Conservation (phyloP, 2,113 vertebrate genomes). For the Psammodynastes pulverulentus region DNA sequence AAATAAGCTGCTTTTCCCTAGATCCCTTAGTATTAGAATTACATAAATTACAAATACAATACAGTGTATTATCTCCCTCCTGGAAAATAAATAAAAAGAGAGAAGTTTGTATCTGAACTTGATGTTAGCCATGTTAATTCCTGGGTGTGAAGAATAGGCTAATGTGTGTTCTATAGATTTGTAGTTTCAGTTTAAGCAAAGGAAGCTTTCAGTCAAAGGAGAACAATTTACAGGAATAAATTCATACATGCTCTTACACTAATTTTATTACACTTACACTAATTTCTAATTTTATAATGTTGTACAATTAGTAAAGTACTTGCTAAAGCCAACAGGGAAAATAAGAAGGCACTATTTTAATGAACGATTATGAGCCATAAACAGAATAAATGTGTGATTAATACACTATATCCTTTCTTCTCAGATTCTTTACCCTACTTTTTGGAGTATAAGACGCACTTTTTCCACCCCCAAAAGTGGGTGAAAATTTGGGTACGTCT, state of each 20-base stretch:
- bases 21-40: slow-evolving; percentile 16
- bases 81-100: not conserved
- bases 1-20: slow-evolving; percentile 53
- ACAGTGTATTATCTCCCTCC: not conserved
- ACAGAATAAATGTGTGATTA: too few relatives aligned
- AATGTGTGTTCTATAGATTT: not conserved
- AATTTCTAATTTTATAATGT: not conserved
- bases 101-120: not conserved
- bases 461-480: too few relatives aligned
- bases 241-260: not conserved
- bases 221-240: not conserved
- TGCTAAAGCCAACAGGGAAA: not conserved
- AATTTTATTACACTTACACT: too few relatives aligned
- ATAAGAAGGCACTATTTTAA: not conserved
- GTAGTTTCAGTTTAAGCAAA: not conserved
- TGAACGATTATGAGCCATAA: not conserved
- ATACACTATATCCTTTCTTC: too few relatives aligned
- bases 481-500: too few relatives aligned
- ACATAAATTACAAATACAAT: not conserved
- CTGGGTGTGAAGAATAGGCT: not conserved
- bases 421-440: too few relatives aligned
- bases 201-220: not conserved
- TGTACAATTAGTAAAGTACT: not conserved
- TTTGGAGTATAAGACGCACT: too few relatives aligned
- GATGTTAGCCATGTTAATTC: not conserved